These are phyloP conservation scores for Steinernema hermaphroditum DNA, from an alignment of 2,888 invertebrate genomes.

Conservation along the genomic window DNA sequence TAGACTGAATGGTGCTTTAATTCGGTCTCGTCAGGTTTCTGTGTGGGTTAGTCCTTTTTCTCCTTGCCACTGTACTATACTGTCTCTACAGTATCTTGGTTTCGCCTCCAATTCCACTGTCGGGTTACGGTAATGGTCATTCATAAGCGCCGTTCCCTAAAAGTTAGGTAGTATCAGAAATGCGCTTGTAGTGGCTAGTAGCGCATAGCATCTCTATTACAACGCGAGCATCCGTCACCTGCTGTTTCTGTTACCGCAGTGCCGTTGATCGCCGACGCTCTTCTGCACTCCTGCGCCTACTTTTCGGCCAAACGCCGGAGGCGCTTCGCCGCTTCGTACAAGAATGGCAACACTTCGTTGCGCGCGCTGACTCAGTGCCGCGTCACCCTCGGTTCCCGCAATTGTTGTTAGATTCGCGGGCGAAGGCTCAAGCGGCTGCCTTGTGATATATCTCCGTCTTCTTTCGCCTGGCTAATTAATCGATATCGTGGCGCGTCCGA, in stretches of 20 bases:
- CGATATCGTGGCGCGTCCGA: not conserved
- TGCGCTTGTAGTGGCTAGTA: too few species aligned
- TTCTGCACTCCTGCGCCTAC: not conserved
- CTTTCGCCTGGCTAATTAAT: not conserved
- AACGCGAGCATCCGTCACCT: not conserved
- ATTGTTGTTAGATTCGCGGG: not conserved
- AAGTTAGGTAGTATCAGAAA: too few species aligned
- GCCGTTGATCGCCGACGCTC: not conserved
- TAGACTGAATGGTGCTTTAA: too few species aligned
- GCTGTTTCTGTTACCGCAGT: constrained; percentile 7
- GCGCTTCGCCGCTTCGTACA: constrained; percentile 3
- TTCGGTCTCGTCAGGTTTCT: too few species aligned
- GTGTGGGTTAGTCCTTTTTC: too few species aligned
- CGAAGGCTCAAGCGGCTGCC: not conserved
- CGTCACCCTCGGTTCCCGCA: not conserved
- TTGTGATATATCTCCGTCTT: not conserved
- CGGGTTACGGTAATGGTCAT: too few species aligned
- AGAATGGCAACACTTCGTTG: constrained; percentile 4
- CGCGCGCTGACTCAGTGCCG: not conserved
- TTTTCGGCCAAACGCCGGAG: not conserved
- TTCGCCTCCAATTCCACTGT: too few species aligned
- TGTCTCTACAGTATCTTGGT: too few species aligned
- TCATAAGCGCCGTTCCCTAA: too few species aligned
- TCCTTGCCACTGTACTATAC: too few species aligned
- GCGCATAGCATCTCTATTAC: not conserved